These are phyloP conservation scores for Myotis myotis DNA, from an alignment of 2,797 vertebrate genomes.

Conservation along the genomic window DNA sequence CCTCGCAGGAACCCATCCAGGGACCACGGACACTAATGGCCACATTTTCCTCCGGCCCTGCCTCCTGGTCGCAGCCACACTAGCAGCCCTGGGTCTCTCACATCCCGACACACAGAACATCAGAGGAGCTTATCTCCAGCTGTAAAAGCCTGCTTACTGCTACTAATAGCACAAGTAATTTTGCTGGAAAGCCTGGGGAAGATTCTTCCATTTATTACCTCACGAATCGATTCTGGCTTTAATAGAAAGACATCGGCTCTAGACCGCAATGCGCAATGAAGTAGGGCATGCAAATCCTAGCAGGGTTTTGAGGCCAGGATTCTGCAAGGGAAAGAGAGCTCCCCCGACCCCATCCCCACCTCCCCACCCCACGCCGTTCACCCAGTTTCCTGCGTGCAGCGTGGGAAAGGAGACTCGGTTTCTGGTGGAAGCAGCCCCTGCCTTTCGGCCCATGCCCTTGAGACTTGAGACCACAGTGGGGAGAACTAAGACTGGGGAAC, in stretches of 20 bases:
- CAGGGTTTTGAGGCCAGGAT: background rate
- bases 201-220: slow-evolving; percentile 80
- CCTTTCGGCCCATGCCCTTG: background rate
- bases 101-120: background rate
- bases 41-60: background rate
- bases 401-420: slow-evolving; percentile 50
- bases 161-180: slow-evolving; percentile 77
- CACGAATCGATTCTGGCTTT: slow-evolving; percentile 77
- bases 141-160: slow-evolving; percentile 67
- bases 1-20: background rate
- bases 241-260: slow-evolving; percentile 75
- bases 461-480: background rate
- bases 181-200: slow-evolving; percentile 73
- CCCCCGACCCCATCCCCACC: fast-evolving
- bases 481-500: background rate
- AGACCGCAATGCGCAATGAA: slow-evolving; percentile 35
- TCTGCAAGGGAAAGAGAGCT: slow-evolving; percentile 56
- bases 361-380: background rate
- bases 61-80: background rate
- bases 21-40: background rate
- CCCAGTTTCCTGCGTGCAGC: slow-evolving; percentile 29
- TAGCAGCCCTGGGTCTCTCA: slow-evolving; percentile 26
- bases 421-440: slow-evolving; percentile 62
- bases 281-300: slow-evolving; percentile 17
- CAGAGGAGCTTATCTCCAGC: slow-evolving; percentile 65